Conservation (phyloP, 2,797 vertebrate species). For the Paguma larvata region DNA sequence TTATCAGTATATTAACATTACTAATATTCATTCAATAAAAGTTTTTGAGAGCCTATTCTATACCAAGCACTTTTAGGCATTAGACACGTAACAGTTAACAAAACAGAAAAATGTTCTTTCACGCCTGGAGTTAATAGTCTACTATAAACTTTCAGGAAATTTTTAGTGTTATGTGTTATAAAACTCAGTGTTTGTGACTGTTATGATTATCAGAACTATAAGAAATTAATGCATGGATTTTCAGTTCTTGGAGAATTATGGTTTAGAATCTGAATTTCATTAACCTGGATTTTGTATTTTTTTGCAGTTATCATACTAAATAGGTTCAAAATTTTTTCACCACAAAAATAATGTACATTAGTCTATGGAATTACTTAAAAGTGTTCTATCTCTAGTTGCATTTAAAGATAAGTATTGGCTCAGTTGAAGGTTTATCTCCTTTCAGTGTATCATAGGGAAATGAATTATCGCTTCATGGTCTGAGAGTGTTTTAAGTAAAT, state of each 20-base stretch:
- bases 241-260: slow-evolving; percentile 2
- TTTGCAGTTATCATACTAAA: neutral
- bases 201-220: neutral
- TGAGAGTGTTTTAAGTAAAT: slow-evolving; percentile 1
- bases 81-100: neutral
- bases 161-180: slow-evolving; percentile 41
- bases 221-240: slow-evolving; percentile 21
- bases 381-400: neutral
- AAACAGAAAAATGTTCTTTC: neutral
- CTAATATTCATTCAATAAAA: slow-evolving; percentile 31
- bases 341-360: neutral
- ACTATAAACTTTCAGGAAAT: neutral
- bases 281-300: neutral
- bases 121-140: neutral
- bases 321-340: neutral
- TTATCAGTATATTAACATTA: neutral
- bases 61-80: neutral
- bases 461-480: neutral
- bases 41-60: neutral
- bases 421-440: neutral
- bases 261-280: slow-evolving; percentile 49
- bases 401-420: neutral
- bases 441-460: neutral
- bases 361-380: neutral
- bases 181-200: neutral